Evolutionary conservation across 2,888 invertebrate species (phyloP), one percentile per base, ranked within the genome.

Genomic region (Barypeithes pellucidus): DNA sequence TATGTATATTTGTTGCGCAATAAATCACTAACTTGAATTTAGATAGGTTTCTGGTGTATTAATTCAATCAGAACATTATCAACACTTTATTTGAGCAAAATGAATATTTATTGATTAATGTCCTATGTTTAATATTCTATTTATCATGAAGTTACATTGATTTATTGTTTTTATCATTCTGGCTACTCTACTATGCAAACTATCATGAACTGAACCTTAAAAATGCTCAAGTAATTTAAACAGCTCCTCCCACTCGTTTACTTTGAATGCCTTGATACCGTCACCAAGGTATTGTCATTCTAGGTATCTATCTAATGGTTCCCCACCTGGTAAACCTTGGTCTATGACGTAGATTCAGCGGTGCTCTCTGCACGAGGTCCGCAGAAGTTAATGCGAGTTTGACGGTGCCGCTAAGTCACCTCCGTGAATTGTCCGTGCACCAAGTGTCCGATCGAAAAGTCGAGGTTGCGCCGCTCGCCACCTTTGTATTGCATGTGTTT

Each of bases 291-390:
- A 69, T 69, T 72, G 71, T 72, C 71, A 72, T 60, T 70, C 61
- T 45, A 62, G 63, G 72, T 72, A 72, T 39, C 68, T 57, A 73
- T 73, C 72, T 73, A 73, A 73, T 73, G 65, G 68, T 68, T 63
- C 73, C 73, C 73, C 68, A 73, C 73, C 68, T 73, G 72, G 72
- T 63, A 22, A 20, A 63, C n/a, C 63, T 61, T 14, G 52, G 47
- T 22, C 72, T 62, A 57, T 72, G 67, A 73, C 73, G 73, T 68
- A 59, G 73, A 54, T 63, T 67, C 50, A 59, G 54, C 60, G 66
- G 57, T 62, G 11, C 60, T 65, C 52, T 65, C 57, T 60, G 66
- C 54, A 54, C 62, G 59, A 41, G 59, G 66, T 45, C 47, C 67
- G 67, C 73, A 73, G 73, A 73, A 73, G 73, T 67, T 67, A 73